Conservation (phyloP, 2,797 vertebrate genomes). For the Pitangus sulphuratus region DNA sequence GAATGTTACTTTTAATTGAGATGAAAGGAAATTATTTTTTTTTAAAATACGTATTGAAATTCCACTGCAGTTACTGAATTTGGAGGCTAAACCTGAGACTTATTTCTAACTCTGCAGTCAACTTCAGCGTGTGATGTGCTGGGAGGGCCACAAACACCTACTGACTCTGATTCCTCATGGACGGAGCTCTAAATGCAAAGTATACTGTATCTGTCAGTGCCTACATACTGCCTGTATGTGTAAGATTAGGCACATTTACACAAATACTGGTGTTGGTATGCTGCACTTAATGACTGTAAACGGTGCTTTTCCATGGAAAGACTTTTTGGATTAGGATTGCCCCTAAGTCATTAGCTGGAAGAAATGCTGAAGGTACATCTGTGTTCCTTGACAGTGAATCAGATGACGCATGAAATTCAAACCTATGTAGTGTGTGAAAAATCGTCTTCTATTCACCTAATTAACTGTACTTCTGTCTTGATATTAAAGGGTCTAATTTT, state of each 20-base stretch:
- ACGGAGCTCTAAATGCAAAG: neutral
- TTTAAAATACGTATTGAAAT: neutral
- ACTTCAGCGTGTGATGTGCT: neutral
- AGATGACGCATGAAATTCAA: neutral
- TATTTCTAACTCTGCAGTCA: neutral
- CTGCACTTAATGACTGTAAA: neutral
- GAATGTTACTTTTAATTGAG: neutral
- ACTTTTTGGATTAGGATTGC: neutral
- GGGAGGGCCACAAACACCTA: neutral
- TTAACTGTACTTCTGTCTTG: neutral
- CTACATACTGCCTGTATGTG: fast-evolving
- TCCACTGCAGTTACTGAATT: neutral
- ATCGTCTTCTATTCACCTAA: neutral
- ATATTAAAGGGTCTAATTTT: neutral
- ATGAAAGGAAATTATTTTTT: neutral
- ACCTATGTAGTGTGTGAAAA: neutral
- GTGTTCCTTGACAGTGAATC: neutral
- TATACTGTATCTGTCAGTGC: neutral
- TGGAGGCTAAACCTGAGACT: neutral
- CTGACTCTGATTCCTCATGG: neutral
- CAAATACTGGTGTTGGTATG: neutral
- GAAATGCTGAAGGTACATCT: neutral
- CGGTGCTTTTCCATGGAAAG: neutral
- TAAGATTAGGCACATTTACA: neutral
- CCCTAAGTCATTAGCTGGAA: neutral